Base-by-base conservation (phyloP, 2,888 invertebrate genomes). In the Stratiomys singularior region DNA sequence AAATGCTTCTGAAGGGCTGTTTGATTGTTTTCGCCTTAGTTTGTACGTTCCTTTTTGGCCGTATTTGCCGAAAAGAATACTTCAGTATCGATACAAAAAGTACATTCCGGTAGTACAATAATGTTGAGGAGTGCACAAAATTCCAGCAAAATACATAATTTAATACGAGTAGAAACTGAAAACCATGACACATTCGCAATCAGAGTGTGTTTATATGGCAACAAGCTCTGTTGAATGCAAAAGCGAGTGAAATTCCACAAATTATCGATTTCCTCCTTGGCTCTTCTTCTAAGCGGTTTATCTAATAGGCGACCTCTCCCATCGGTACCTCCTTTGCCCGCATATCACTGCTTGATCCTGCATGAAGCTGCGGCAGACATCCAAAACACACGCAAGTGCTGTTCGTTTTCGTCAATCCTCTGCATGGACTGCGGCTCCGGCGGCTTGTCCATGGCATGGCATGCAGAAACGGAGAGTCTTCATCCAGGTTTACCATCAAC, bases 321-420 rank as follows among this genome's bases (percentile, higher is more conserved):
- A 52, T 52, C n/a, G 3, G 18, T 13, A 9, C 9, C 37, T 37
- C 9, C 37, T 5, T 5, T 52, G 52, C 3, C n/a, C 52, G 15
- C 15, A 18, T 9, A 9, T 52, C 3, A 52, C 3, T 52, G 15
- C 18, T 18, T 52, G 18, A 18, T 3, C 52, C 15, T 52, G 52
- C 15, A n/a, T 4, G 52, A 52, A 52, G 18, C 52, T 13, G n/a
- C 15, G 52, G 3, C 52, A 5, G 11, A 60, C 11, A 21, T 60
- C 23, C 21, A 28, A 47, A 27, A 71, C 25, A 71, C 27, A 71
- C 52, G 47, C 71, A 71, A 71, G 47, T 52, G 47, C 37, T 46
- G 25, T 25, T 52, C 25, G 64, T 27, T 11, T 30, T 9, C 58
- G 23, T 18, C 64, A 64, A 27, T 9, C 18, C 25, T 60, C 60